Base-by-base conservation (phyloP, 2,888 invertebrate genomes). In the Thecophora atra region DNA sequence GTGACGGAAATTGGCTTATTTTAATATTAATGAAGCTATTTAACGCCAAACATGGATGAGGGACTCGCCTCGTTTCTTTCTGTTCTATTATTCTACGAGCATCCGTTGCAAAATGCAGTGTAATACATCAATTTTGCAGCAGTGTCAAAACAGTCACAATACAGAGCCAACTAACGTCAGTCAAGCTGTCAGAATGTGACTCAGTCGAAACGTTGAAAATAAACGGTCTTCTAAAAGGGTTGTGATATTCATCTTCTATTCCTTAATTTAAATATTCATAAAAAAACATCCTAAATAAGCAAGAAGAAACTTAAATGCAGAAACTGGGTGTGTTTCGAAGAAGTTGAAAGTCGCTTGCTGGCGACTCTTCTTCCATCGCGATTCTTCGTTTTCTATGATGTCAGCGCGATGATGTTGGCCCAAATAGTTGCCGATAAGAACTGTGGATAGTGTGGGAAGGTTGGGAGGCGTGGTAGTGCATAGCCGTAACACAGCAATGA, bases 21-120 rank as follows among this genome's bases (percentile, higher is more conserved):
- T 78, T 78, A 77, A 77, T 81, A 79, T 81, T 79, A 81, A 81
- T 81, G 79, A 78, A 81, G 80, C 79, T 77, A 64, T 37, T 63
- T 56, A 47, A 54, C 26, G 17, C 15, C 69, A 19, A 8, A 47
- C 5, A 30, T 30, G 58, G 42, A 26, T 62, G 63, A 5, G 17
- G 37, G 7, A 1, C 37, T 37, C 37, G 6, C 37, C 11, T 37
- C 37, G 37, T 37, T 11, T 1, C 37, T n/a, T n/a, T n/a, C n/a
- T n/a, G n/a, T n/a, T n/a, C n/a, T n/a, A n/a, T n/a, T n/a, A n/a
- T n/a, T n/a, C n/a, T n/a, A n/a, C n/a, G n/a, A n/a, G n/a, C n/a
- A n/a, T n/a, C n/a, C n/a, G 44, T 44, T 44, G 44, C 44, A 13
- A 44, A 44, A n/a, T n/a, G n/a, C n/a, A n/a, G n/a, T 13, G 44